phyloP scores from a whole-genome alignment of 2,113 vertebrate species.

The Oxygymnocypris stewartii region DNA sequence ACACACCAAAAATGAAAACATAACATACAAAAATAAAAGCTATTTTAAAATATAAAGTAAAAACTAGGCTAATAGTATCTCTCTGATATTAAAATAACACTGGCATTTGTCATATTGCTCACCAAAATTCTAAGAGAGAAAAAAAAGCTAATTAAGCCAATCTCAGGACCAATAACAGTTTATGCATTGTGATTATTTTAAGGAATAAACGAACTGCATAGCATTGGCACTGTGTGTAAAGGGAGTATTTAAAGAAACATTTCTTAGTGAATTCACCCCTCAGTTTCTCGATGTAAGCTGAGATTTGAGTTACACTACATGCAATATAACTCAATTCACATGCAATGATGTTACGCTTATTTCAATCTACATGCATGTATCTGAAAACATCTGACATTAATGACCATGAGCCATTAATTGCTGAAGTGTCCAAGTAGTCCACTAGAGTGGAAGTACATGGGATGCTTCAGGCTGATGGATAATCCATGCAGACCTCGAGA shows the following conservation, averaged over 20 bases:
- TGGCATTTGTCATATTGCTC: too few species aligned
- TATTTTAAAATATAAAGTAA: too few species aligned
- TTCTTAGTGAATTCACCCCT: neutral
- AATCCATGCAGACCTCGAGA: conserved; percentile 66
- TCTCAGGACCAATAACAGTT: too few species aligned
- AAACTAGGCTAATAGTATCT: too few species aligned
- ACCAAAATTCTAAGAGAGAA: too few species aligned
- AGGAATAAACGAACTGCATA: neutral
- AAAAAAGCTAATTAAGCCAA: too few species aligned
- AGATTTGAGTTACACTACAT: neutral
- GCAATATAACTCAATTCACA: neutral
- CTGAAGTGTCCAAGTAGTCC: conserved; percentile 71
- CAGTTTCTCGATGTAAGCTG: neutral
- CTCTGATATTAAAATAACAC: too few species aligned
- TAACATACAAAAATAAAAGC: too few species aligned
- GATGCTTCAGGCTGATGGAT: conserved; percentile 63
- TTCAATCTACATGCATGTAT: neutral
- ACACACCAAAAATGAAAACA: too few species aligned
- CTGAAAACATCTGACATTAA: conserved; percentile 63
- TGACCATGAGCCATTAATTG: conserved; percentile 67
- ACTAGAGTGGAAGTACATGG: conserved; percentile 67
- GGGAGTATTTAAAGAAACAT: neutral
- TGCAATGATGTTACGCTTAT: neutral
- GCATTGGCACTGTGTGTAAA: too few species aligned
- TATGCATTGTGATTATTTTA: too few species aligned